Evolutionary conservation across 2,888 invertebrate genomes (phyloP).

Genomic region (Cryptocephalus moraei): DNA sequence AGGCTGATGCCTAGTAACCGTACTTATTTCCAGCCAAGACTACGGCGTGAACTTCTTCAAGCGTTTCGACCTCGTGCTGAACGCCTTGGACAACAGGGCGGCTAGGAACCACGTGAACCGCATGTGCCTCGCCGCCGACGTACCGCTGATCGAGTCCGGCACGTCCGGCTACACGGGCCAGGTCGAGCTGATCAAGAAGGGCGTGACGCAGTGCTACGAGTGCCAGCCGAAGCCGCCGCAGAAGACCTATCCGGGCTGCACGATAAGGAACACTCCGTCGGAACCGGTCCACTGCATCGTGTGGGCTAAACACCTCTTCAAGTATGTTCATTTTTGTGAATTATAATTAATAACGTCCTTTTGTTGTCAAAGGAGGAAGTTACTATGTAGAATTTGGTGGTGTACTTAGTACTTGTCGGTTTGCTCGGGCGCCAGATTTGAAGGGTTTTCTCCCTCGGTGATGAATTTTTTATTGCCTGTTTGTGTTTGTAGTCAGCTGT

Average conservation of each 20-base stretch:
- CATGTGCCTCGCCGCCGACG: constrained; percentile 91
- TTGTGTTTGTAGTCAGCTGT: constrained; percentile 66
- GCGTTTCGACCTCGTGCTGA: constrained; percentile 84
- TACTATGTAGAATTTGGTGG: too few species aligned
- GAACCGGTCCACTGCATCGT: constrained; percentile 99
- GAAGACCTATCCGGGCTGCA: constrained; percentile 94
- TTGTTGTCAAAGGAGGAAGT: too few species aligned
- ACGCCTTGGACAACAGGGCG: constrained; percentile 92
- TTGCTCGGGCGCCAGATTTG: too few species aligned
- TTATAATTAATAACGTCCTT: too few species aligned
- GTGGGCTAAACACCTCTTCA: constrained; percentile 98
- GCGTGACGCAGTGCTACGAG: constrained; percentile 91
- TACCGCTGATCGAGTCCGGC: constrained; percentile 94
- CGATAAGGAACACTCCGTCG: constrained; percentile 97
- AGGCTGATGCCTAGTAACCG: too few species aligned
- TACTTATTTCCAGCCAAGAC: constrained; percentile 55
- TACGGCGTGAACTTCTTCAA: constrained; percentile 89
- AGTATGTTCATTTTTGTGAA: constrained; percentile 54
- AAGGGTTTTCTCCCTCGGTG: too few species aligned
- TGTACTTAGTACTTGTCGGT: too few species aligned
- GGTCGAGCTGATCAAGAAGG: constrained; percentile 79
- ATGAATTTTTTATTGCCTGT: neutral
- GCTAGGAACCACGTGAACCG: constrained; percentile 98
- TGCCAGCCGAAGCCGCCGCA: constrained; percentile 86
- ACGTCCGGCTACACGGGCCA: constrained; percentile 97